Conservation (phyloP, 2,113 vertebrate species). For the Varanus salvator region DNA sequence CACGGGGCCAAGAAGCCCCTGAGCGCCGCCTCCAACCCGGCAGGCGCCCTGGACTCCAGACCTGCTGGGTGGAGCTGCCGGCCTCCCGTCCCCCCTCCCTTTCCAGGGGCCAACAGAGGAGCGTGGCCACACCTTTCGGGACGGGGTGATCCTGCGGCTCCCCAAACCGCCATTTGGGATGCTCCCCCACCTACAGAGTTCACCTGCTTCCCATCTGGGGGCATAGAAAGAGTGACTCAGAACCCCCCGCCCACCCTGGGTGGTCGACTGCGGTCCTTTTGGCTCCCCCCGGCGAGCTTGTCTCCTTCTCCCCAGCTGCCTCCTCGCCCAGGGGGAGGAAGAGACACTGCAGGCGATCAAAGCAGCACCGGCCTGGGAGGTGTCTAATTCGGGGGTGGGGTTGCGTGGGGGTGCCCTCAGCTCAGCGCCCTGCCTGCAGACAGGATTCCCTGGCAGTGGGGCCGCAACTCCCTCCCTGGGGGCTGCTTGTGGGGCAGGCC, state of each 20-base stretch:
- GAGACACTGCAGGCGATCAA: too few species aligned
- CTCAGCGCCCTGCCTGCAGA: not conserved
- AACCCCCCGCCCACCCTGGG: not conserved
- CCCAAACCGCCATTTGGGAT: not conserved
- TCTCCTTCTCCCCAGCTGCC: too few species aligned
- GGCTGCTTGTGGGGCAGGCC: too few species aligned
- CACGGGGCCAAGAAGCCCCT: not conserved
- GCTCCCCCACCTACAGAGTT: not conserved
- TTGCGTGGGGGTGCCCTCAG: too few species aligned
- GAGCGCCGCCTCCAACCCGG: not conserved
- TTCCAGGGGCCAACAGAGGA: not conserved
- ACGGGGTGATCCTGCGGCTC: not conserved
- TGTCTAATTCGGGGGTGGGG: too few species aligned
- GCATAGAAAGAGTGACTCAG: not conserved
- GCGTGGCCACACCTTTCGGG: not conserved
- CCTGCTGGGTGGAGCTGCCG: not conserved
- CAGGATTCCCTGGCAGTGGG: not conserved
- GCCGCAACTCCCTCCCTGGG: too few species aligned
- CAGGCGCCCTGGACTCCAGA: not conserved
- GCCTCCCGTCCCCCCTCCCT: not conserved
- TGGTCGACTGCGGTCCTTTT: too few species aligned
- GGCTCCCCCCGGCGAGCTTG: too few species aligned
- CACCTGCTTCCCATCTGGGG: not conserved
- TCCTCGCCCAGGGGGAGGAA: too few species aligned
- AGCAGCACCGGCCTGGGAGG: too few species aligned